These are phyloP conservation scores for Parnassius glacialis DNA, from an alignment of 2,888 invertebrate genomes.

Conservation along the genomic window DNA sequence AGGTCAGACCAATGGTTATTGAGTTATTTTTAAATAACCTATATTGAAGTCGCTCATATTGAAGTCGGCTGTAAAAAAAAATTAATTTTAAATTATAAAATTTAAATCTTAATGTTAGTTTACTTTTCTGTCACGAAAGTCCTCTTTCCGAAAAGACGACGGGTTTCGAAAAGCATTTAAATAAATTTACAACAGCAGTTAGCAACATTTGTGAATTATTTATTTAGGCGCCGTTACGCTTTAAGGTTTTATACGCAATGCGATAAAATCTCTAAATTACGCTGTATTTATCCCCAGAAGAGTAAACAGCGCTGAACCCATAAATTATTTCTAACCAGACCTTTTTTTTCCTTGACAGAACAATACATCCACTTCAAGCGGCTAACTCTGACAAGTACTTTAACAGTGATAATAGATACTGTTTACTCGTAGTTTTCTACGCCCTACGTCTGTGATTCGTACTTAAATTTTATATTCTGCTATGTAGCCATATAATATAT, in stretches of 20 bases:
- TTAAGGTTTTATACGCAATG: conserved; percentile 12
- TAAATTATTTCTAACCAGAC: conserved; percentile 21
- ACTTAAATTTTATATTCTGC: neutral
- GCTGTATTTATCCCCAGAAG: conserved; percentile 18
- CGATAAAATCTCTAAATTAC: conserved; percentile 5
- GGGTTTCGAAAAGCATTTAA: no score
- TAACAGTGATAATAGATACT: conserved; percentile 20
- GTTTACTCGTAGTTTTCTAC: conserved; percentile 10
- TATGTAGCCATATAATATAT: no score
- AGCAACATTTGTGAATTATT: neutral
- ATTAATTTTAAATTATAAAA: no score
- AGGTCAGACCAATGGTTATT: no score
- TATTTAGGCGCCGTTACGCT: neutral
- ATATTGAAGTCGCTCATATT: no score
- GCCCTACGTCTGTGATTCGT: neutral
- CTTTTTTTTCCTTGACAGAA: conserved; percentile 16
- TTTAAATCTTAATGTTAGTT: no score
- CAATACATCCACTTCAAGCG: conserved; percentile 22
- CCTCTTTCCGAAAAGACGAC: no score
- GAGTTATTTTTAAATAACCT: no score
- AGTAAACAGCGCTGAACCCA: conserved; percentile 9
- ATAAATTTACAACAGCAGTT: no score
- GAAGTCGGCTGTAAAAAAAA: no score
- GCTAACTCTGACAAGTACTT: conserved; percentile 19
- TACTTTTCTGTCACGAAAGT: no score